These are phyloP conservation scores for Cheirogaleus major DNA, from an alignment of 2,797 vertebrate species.

Conservation along the genomic window DNA sequence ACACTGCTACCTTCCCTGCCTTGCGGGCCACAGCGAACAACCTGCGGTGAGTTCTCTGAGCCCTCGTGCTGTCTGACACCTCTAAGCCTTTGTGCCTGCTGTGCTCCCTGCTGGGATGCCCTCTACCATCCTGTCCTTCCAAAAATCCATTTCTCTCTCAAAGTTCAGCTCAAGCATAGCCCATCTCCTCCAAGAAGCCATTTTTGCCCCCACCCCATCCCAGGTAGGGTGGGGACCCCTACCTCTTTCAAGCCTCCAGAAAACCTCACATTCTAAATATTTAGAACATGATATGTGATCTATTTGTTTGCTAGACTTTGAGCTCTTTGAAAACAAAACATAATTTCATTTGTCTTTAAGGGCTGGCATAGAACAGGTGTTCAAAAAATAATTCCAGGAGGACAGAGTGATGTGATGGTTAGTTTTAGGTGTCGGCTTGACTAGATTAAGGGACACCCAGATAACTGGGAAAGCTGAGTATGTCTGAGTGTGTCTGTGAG, in stretches of 20 bases:
- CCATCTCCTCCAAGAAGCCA: background rate
- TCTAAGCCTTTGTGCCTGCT: background rate
- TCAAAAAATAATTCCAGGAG: background rate
- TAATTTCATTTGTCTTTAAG: background rate
- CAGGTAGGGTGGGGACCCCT: background rate
- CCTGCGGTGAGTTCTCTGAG: background rate
- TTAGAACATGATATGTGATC: background rate
- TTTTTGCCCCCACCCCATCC: background rate
- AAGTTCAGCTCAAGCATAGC: background rate
- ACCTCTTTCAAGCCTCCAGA: background rate
- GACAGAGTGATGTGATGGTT: background rate
- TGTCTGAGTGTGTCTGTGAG: too few species aligned
- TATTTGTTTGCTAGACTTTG: background rate
- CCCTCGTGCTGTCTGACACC: background rate
- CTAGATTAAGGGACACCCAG: background rate
- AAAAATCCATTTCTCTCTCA: background rate
- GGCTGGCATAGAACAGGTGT: background rate
- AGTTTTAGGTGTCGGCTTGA: background rate
- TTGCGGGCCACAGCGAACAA: background rate
- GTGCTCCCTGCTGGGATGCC: background rate
- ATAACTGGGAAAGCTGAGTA: too few species aligned
- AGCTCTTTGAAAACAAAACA: background rate
- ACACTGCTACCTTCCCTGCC: background rate
- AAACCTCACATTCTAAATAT: background rate
- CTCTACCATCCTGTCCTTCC: background rate